These are phyloP conservation scores for Eudemis profundana DNA, from an alignment of 2,888 invertebrate genomes.

Conservation along the genomic window DNA sequence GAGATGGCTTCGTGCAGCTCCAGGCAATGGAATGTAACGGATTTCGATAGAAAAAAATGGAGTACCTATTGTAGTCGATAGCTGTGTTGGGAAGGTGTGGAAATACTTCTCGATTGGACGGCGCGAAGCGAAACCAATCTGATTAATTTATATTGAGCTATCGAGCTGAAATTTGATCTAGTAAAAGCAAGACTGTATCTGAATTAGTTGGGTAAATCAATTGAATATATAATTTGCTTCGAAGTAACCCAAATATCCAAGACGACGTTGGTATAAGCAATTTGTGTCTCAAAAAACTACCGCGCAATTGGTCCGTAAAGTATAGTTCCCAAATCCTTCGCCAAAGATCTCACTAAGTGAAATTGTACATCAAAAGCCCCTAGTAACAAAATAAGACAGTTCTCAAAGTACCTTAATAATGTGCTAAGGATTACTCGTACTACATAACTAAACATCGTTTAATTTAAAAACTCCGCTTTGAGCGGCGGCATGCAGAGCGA, in stretches of 20 bases:
- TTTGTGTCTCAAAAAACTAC: too few relatives aligned
- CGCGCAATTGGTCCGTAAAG: too few relatives aligned
- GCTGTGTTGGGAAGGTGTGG: conserved; percentile 61
- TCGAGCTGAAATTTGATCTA: background rate
- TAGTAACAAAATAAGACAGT: background rate
- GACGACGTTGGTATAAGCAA: too few relatives aligned
- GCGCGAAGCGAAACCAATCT: conserved; percentile 50
- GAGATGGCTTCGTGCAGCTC: conserved; percentile 73
- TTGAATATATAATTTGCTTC: too few relatives aligned
- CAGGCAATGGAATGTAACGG: conserved; percentile 83
- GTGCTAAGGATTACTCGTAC: conserved; percentile 2
- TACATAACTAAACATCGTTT: conserved; percentile 15
- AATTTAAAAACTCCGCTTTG: conserved; percentile 21
- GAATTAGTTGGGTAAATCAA: too few relatives aligned
- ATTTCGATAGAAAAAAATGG: conserved; percentile 77
- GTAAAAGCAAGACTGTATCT: background rate
- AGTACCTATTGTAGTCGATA: conserved; percentile 71
- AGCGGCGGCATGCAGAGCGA: conserved; percentile 17
- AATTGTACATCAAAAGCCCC: background rate
- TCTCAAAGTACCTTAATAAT: conserved; percentile 7
- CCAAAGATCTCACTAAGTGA: too few relatives aligned
- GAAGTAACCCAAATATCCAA: too few relatives aligned
- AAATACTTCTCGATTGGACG: conserved; percentile 62
- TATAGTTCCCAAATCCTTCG: background rate
- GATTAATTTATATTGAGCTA: conserved; percentile 1